These are phyloP conservation scores for Eupithecia centaureata DNA, from an alignment of 2,888 invertebrate species.

Conservation along the genomic window DNA sequence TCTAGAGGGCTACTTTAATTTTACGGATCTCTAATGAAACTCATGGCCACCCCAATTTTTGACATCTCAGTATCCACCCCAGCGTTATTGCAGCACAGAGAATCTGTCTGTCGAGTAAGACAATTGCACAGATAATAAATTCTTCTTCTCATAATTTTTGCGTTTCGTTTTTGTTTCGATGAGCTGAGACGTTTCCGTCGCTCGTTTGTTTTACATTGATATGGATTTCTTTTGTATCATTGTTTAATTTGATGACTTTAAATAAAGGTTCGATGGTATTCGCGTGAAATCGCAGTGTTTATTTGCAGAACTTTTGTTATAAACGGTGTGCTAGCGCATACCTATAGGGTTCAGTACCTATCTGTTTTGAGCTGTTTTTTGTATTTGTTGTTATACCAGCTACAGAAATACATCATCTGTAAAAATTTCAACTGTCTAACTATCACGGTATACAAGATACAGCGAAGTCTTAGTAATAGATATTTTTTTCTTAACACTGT, in stretches of 20 bases:
- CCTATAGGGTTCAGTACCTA: too few species aligned
- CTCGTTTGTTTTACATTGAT: conserved; percentile 21
- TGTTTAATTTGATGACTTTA: conserved; percentile 1
- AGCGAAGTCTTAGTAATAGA: too few species aligned
- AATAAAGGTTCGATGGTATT: not conserved
- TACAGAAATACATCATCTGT: too few species aligned
- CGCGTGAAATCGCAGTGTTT: not conserved
- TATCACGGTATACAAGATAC: too few species aligned
- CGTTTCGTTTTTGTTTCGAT: conserved; percentile 33
- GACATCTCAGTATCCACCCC: conserved; percentile 33
- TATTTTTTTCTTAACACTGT: too few species aligned
- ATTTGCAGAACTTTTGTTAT: too few species aligned
- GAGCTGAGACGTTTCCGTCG: conserved; percentile 19
- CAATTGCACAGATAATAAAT: conserved; percentile 46
- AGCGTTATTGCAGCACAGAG: conserved; percentile 29
- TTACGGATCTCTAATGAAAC: conserved; percentile 34
- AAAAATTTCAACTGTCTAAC: too few species aligned
- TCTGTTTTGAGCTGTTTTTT: too few species aligned
- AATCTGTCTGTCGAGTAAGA: conserved; percentile 43
- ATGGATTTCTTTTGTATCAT: conserved; percentile 14
- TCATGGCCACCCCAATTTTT: conserved; percentile 33
- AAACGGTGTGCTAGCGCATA: too few species aligned
- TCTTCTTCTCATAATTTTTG: conserved; percentile 30
- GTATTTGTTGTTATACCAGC: too few species aligned
- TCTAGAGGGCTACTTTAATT: not conserved